phyloP scores from a whole-genome alignment of 2,797 vertebrate species.

The Platalea minor region DNA sequence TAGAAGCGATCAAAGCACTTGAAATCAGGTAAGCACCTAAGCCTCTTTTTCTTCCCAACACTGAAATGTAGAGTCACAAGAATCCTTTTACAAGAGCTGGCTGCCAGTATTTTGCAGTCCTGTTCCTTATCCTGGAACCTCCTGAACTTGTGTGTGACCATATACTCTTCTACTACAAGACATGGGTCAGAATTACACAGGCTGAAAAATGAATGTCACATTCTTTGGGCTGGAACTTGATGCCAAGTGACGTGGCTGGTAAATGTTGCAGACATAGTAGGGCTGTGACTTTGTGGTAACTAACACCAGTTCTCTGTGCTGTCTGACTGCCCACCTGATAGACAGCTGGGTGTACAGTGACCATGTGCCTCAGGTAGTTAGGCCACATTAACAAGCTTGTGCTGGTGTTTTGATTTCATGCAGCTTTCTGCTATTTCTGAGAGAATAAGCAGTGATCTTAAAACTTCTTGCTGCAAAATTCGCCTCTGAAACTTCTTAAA shows the following conservation, averaged over 20 bases:
- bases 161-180: neutral
- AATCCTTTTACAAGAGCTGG: neutral
- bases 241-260: neutral
- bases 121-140: neutral
- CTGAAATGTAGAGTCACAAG: neutral
- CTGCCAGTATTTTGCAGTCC: neutral
- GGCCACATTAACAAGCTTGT: neutral
- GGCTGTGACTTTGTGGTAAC: neutral
- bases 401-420: neutral
- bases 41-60: neutral
- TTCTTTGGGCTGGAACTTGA: rapidly evolving
- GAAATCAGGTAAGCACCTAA: constrained; percentile 82
- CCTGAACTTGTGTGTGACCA: neutral
- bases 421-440: neutral
- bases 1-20: constrained; percentile 97
- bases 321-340: neutral
- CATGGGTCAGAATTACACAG: neutral
- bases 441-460: neutral
- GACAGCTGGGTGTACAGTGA: neutral
- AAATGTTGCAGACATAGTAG: neutral
- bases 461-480: neutral
- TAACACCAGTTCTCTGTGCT: neutral
- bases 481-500: neutral
- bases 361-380: neutral
- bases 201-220: rapidly evolving